These are phyloP conservation scores for Malacoctenus gilli DNA, from an alignment of 2,797 vertebrate species.

Conservation along the genomic window DNA sequence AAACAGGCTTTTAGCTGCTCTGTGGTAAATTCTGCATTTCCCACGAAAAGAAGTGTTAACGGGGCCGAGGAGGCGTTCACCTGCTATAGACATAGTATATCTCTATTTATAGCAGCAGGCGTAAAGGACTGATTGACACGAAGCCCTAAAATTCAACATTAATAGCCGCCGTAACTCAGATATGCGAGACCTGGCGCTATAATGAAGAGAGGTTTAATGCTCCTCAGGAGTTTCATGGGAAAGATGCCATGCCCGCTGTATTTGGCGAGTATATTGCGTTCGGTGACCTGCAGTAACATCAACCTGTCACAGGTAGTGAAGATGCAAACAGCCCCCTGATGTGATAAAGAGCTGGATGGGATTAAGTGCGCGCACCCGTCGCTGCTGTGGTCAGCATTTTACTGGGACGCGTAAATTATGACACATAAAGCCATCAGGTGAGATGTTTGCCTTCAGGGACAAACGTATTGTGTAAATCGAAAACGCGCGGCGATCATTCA, in stretches of 20 bases:
- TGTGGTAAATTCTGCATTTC: constrained; percentile 39
- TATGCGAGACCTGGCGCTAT: constrained; percentile 31
- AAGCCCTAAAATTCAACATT: constrained; percentile 40
- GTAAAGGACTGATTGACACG: constrained; percentile 47
- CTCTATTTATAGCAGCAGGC: constrained; percentile 16
- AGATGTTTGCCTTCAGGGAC: neutral
- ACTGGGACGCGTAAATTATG: constrained; percentile 45
- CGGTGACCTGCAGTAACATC: constrained; percentile 33
- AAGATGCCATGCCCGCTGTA: constrained; percentile 36
- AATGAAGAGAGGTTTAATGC: constrained; percentile 38
- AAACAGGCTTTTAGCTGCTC: neutral
- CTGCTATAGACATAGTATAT: constrained; percentile 11
- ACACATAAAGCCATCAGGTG: constrained; percentile 49
- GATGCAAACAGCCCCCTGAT: constrained; percentile 40
- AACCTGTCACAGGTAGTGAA: constrained; percentile 58
- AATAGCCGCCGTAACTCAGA: constrained; percentile 40
- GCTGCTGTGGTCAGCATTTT: constrained; percentile 40
- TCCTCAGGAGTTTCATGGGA: constrained; percentile 51
- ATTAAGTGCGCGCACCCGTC: constrained; percentile 14
- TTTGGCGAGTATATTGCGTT: constrained; percentile 57
- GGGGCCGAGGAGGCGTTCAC: constrained; percentile 9
- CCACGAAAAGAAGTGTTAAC: constrained; percentile 48
- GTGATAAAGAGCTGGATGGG: constrained; percentile 50
- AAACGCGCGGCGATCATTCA: constrained; percentile 44
- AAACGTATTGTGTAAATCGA: constrained; percentile 16